A percentile compares a stretch with the other conserved stretches of the same genome.
Evolutionary conservation across 2,888 invertebrate genomes (phyloP).

Genomic region (Oithona nana): DNA sequence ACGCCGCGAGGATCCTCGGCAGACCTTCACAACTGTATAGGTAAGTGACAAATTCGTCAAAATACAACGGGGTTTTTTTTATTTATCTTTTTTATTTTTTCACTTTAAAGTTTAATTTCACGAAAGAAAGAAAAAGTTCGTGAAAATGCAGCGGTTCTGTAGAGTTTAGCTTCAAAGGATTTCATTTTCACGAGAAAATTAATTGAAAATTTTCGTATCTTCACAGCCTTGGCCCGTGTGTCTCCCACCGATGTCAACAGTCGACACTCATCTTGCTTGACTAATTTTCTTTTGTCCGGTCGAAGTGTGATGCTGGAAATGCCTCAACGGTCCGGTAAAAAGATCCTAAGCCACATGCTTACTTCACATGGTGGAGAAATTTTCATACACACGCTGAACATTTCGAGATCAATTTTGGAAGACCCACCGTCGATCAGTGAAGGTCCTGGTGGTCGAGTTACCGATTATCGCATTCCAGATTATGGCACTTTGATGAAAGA

Average conservation of each 20-base stretch:
- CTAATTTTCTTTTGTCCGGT: conserved; percentile 65
- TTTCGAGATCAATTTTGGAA: conserved; percentile 63
- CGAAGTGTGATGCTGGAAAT: conserved; percentile 80
- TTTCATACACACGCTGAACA: conserved; percentile 76
- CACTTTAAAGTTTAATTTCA: no score
- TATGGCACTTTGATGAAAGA: conserved; percentile 72
- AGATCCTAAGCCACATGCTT: conserved; percentile 75
- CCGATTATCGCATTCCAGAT: conserved; percentile 57
- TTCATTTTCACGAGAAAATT: no score
- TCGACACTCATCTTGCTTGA: conserved; percentile 85
- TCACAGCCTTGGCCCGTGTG: conserved; percentile 37
- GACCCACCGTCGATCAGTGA: conserved; percentile 89
- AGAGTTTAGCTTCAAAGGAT: no score
- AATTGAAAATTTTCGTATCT: no score
- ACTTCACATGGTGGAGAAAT: conserved; percentile 89
- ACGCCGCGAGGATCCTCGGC: conserved; percentile 66
- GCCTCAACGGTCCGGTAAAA: conserved; percentile 45
- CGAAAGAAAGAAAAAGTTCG: no score
- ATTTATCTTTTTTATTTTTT: no score
- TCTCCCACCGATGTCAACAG: conserved; percentile 93
- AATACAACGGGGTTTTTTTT: no score
- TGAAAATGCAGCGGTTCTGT: no score
- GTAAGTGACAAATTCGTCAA: no score
- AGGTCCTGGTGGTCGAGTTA: conserved; percentile 78
- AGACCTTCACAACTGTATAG: conserved; percentile 63